Evolutionary conservation across 2,797 vertebrate genomes (phyloP), one percentile per base, ranked within the genome.

Genomic region (Anabas testudineus): DNA sequence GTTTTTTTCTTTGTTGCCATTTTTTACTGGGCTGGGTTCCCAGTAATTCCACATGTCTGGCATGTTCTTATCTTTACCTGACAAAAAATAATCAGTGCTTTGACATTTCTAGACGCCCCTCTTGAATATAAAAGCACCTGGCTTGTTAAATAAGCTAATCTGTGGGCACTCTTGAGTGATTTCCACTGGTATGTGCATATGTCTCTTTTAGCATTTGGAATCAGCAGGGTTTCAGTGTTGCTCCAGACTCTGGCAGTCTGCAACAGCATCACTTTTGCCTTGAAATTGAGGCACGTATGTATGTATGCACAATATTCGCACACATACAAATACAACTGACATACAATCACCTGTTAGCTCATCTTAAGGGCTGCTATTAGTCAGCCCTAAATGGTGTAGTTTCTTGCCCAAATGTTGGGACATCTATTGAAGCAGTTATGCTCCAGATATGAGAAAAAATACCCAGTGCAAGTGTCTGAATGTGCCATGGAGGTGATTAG

Each of bases 21-120:
- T 90, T n/a, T 71, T 72, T 86, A 87, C 91, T 91, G 92, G 93
- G 93, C 93, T 94, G 92, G 93, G 91, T 93, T 93, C 92, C 93
- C 84, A 76, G 92, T 92, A 89, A 78, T 83, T 83, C 77, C 80
- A 73, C 71, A 53, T 83, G 68, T 80, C 62, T 71, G 74, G 60
- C 77, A 65, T 73, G 51, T 71, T 76, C 34, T 71, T 53, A n/a
- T 46, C 83, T 78, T 81, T 49, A 61, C 76, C 81, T 69, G 65
- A 67, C 57, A 54, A 46, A 42, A 34, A 66, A 68, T 73, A 37
- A 55, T 51, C 53, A 64, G 64, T 59, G 72, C 77, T 67, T 72
- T 80, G 41, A 42, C 49, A 60, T 80, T 66, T 78, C 48, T 68
- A 73, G 60, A 60, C 43, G 42, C 70, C 77, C 66, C 52, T 68